phyloP scores from a whole-genome alignment of 1,140 invertebrate species.

The Zaprionus ornatus region DNA sequence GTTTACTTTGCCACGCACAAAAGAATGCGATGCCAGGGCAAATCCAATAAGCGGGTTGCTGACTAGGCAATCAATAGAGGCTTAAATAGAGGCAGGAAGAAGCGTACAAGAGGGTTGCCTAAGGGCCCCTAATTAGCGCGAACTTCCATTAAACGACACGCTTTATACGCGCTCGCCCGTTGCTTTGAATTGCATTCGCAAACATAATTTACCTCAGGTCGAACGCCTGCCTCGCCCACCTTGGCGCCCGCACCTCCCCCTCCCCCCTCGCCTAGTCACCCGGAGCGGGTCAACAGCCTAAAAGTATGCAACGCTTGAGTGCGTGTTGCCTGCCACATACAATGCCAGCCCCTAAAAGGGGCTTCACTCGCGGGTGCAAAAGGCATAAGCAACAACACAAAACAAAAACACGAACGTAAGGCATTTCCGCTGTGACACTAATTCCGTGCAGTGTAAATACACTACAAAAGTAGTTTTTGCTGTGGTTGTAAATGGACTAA shows the following conservation, averaged over 20 bases:
- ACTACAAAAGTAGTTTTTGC: neutral
- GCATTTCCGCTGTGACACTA: constrained; percentile 24
- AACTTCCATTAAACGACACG: constrained; percentile 38
- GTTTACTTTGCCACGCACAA: constrained; percentile 55
- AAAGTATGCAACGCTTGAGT: constrained; percentile 66
- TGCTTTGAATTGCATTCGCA: constrained; percentile 54
- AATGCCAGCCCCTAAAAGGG: constrained; percentile 15
- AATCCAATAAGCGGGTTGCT: constrained; percentile 62
- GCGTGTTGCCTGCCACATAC: constrained; percentile 48
- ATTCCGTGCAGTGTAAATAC: constrained; percentile 6
- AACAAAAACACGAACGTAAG: constrained; percentile 17
- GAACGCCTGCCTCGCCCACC: neutral
- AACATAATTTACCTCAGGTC: constrained; percentile 42
- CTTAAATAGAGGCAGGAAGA: constrained; percentile 7
- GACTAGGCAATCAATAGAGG: constrained; percentile 61
- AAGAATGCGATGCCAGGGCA: constrained; percentile 45
- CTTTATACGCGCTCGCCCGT: constrained; percentile 18
- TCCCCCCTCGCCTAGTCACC: neutral
- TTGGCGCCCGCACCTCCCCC: constrained; percentile 1
- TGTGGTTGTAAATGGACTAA: neutral
- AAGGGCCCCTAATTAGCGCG: constrained; percentile 39
- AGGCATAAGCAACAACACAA: constrained; percentile 13
- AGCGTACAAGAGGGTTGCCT: neutral
- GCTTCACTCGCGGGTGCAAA: constrained; percentile 31
- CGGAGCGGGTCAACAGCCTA: constrained; percentile 69